phyloP scores from a whole-genome alignment of 2,113 vertebrate genomes.

The Uria aalge region DNA sequence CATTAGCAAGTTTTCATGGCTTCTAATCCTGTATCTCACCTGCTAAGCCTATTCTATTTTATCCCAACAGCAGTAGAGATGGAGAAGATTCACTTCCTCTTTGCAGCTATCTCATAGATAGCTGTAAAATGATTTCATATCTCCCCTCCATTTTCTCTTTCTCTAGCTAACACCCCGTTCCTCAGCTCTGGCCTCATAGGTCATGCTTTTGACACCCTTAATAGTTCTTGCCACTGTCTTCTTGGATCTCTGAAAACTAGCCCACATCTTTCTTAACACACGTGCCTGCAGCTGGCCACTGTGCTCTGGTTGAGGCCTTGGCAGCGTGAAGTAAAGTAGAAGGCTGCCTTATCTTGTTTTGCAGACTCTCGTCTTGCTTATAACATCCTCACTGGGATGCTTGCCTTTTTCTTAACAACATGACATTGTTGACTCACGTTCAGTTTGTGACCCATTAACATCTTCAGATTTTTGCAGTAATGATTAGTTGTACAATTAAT shows the following conservation, averaged over 20 bases:
- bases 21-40: neutral
- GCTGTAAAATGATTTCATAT: neutral
- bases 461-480: neutral
- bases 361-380: neutral
- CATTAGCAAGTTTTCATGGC: neutral
- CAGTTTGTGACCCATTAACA: neutral
- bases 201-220: neutral
- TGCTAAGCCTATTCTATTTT: neutral
- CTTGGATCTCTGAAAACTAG: neutral
- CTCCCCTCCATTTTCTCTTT: neutral
- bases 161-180: neutral
- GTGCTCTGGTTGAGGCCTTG: neutral
- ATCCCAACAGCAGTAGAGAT: neutral
- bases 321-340: neutral
- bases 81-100: neutral
- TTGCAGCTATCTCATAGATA: neutral
- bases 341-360: neutral
- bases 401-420: neutral
- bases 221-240: neutral
- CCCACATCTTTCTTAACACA: neutral
- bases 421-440: neutral
- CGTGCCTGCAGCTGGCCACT: neutral
- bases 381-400: neutral
- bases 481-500: neutral
- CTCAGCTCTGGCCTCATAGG: neutral